Evolutionary conservation across 1,140 invertebrate species (phyloP), one percentile per base, ranked within the genome.

Genomic region (Thalassaphorura encarpata): DNA sequence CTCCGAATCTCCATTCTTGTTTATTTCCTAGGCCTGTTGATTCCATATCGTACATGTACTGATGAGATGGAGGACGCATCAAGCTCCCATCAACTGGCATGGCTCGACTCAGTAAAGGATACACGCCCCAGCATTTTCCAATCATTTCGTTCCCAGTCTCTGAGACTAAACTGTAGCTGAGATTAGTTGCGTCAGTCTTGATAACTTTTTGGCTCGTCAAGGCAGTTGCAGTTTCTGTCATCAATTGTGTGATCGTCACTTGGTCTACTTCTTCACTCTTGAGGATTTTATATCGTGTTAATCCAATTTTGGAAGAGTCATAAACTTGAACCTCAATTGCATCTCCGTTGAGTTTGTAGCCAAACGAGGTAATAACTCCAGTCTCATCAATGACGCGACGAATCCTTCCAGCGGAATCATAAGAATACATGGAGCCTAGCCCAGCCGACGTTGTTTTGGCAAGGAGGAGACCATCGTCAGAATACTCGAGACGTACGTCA

Each of bases 1-100:
- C 40, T 16, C 54, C 48, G 28, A 51, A 63, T 41, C 56, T 63
- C 64, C 66, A 67, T 52, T 67, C 61, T 41, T 55, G 52, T 50
- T 58, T 58, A 43, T 65, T 65, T 24, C 36, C 51, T 8, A 23
- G 46, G 8, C 19, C n/a, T 26, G 33, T 5, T 43, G 18, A 26
- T 15, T 54, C 51, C 23, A 49, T 36, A 27, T 54, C 61, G 19
- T 15, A 19, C 13, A 63, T 41, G 13, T 55, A 33, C 41, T 63
- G 64, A 28, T 51, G 40, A 15, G 55, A 58, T 2, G 62, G 61
- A 5, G 51, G 58, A 31, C 59, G 51, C 43, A 64, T 53, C 15
- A 64, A 36, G 52, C 61, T 64, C 6, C 52, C 62, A 36, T 58
- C 45, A 0, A 62, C 40, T 3, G 54, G 50, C 52, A 62, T 52